Percentiles rank a stretch among this genome's conserved stretches.
These are phyloP conservation scores for Sparidentex hasta DNA, from an alignment of 2,797 vertebrate genomes.

Conservation along the genomic window DNA sequence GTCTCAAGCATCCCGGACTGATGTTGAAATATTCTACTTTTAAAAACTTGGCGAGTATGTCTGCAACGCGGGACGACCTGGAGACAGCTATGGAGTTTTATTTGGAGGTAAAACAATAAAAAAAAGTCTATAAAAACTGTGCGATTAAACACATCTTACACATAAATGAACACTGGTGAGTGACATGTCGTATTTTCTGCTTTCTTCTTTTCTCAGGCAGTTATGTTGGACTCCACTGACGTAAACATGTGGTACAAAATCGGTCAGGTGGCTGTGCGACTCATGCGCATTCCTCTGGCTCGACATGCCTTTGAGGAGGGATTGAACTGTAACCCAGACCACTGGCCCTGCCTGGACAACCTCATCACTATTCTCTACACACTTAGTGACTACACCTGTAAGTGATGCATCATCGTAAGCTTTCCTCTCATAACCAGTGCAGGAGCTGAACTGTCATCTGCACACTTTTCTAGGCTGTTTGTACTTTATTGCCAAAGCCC, in stretches of 20 bases:
- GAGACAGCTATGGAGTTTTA: conserved; percentile 97
- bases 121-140: no score
- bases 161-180: not conserved
- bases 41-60: conserved; percentile 95
- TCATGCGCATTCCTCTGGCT: conserved; percentile 93
- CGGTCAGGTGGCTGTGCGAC: conserved; percentile 92
- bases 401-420: conserved; percentile 66
- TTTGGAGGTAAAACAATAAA: conserved; percentile 91
- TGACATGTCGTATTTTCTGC: not conserved
- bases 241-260: conserved; percentile 99
- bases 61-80: conserved; percentile 90
- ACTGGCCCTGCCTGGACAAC: conserved; percentile 98
- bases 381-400: conserved; percentile 96
- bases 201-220: conserved; percentile 86
- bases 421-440: not conserved
- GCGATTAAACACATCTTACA: no score
- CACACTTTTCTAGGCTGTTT: conserved; percentile 88
- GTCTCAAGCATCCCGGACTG: conserved; percentile 95
- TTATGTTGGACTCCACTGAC: conserved; percentile 97
- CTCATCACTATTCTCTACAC: conserved; percentile 97
- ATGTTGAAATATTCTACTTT: conserved; percentile 99
- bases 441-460: conserved; percentile 12
- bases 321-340: conserved; percentile 95
- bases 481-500: conserved; percentile 96
- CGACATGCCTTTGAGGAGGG: conserved; percentile 98